A percentile compares a stretch with the other conserved stretches of the same genome.
These are phyloP conservation scores for Rotaria sp. DNA, from an alignment of 2,888 invertebrate genomes.

Conservation along the genomic window DNA sequence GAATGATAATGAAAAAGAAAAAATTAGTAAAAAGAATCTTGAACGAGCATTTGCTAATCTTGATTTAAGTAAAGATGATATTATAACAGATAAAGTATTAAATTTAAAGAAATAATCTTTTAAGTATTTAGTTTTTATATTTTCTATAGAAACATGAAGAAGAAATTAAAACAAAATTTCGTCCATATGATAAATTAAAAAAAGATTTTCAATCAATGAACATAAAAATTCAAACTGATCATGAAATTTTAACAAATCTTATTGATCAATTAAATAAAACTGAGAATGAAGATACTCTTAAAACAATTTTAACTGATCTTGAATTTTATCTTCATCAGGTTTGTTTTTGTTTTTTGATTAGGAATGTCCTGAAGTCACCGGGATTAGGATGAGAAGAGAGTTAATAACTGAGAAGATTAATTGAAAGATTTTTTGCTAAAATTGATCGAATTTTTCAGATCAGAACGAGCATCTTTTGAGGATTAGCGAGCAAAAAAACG, in stretches of 20 bases:
- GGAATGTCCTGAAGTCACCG: no score
- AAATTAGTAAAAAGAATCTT: slow-evolving; percentile 43
- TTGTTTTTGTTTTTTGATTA: slow-evolving; percentile 27
- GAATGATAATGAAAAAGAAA: slow-evolving; percentile 28
- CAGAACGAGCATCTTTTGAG: no score
- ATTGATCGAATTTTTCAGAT: no score
- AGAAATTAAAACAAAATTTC: slow-evolving; percentile 44
- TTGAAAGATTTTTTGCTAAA: no score
- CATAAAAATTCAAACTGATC: slow-evolving; percentile 64
- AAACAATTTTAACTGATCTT: slow-evolving; percentile 62
- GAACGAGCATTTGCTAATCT: slow-evolving; percentile 36
- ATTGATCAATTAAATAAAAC: slow-evolving; percentile 58
- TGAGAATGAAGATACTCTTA: slow-evolving; percentile 47
- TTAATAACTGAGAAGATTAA: no score
- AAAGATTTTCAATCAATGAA: slow-evolving; percentile 63
- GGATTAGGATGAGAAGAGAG: no score
- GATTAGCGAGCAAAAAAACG: no score
- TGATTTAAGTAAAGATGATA: slow-evolving; percentile 42
- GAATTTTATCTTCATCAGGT: slow-evolving; percentile 69
- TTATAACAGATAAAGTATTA: slow-evolving; percentile 48
- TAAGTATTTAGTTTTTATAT: background rate
- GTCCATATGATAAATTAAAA: slow-evolving; percentile 61
- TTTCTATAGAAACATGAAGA: slow-evolving; percentile 36
- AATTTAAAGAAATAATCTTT: background rate
- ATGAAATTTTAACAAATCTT: slow-evolving; percentile 63